Evolutionary conservation across 2,888 invertebrate genomes (phyloP).

Genomic region (Megastigmus dorsalis): DNA sequence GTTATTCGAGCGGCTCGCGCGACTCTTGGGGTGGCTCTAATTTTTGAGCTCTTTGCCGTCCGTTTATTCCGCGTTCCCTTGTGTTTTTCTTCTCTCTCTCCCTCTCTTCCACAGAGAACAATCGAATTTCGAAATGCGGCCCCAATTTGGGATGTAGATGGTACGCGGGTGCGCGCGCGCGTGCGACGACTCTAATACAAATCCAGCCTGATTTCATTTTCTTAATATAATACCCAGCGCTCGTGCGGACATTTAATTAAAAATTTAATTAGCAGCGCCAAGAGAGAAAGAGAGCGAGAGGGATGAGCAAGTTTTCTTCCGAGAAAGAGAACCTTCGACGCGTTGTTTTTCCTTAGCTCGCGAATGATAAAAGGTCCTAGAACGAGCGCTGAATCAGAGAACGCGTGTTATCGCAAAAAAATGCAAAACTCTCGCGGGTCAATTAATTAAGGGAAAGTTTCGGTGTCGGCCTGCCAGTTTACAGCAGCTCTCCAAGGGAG

Average conservation of each 20-base stretch:
- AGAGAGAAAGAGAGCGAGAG: too few species aligned
- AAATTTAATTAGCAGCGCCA: slow-evolving; percentile 49
- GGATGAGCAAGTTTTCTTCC: slow-evolving; percentile 29
- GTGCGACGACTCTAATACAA: not conserved
- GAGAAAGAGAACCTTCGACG: not conserved
- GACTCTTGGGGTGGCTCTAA: not conserved
- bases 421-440: not conserved
- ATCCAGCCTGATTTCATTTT: slow-evolving; percentile 27
- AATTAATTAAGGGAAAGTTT: slow-evolving; percentile 30
- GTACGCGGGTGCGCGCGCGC: not conserved
- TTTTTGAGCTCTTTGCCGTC: not conserved
- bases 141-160: slow-evolving; percentile 12
- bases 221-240: not conserved
- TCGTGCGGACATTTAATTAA: slow-evolving; percentile 44
- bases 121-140: too few species aligned
- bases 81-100: slow-evolving; percentile 4
- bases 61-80: not conserved
- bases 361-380: not conserved
- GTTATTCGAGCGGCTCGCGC: too few species aligned
- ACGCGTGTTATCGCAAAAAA: not conserved
- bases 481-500: too few species aligned
- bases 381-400: not conserved
- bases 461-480: not conserved
- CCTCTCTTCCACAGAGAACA: not conserved
- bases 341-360: not conserved